phyloP scores from a whole-genome alignment of 2,888 invertebrate genomes.

The Cryptus armator region DNA sequence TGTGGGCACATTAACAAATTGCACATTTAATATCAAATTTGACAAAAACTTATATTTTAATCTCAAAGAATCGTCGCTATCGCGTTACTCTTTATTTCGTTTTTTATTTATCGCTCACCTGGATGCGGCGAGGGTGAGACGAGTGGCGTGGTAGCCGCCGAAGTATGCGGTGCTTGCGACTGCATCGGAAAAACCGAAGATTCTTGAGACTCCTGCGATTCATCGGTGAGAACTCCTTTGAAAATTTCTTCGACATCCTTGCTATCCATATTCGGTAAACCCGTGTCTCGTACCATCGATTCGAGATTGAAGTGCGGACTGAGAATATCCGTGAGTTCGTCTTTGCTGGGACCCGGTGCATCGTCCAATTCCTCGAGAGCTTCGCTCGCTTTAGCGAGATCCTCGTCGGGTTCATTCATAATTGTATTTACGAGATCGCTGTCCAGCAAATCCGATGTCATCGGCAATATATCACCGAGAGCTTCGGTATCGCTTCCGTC shows the following conservation, averaged over 20 bases:
- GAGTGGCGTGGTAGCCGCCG: slow-evolving; percentile 81
- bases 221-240: slow-evolving; percentile 95
- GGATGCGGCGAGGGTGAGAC: slow-evolving; percentile 84
- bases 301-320: slow-evolving; percentile 91
- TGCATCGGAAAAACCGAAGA: slow-evolving; percentile 87
- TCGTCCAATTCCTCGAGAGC: slow-evolving; percentile 86
- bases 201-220: slow-evolving; percentile 92
- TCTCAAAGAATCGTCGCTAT: not conserved
- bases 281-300: slow-evolving; percentile 89
- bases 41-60: not conserved
- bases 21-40: not conserved
- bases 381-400: slow-evolving; percentile 86
- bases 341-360: slow-evolving; percentile 88
- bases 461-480: slow-evolving; percentile 89
- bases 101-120: slow-evolving; percentile 73
- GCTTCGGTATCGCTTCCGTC: slow-evolving; percentile 87
- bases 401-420: slow-evolving; percentile 88
- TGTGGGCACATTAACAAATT: slow-evolving; percentile 16
- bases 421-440: slow-evolving; percentile 89
- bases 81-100: not conserved
- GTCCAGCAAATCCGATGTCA: slow-evolving; percentile 89
- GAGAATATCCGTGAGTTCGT: slow-evolving; percentile 89
- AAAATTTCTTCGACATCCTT: slow-evolving; percentile 97
- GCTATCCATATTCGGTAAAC: slow-evolving; percentile 94
- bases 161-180: slow-evolving; percentile 79